Conservation (phyloP, 2,888 invertebrate genomes). For the Torymus aiolomorphi region DNA sequence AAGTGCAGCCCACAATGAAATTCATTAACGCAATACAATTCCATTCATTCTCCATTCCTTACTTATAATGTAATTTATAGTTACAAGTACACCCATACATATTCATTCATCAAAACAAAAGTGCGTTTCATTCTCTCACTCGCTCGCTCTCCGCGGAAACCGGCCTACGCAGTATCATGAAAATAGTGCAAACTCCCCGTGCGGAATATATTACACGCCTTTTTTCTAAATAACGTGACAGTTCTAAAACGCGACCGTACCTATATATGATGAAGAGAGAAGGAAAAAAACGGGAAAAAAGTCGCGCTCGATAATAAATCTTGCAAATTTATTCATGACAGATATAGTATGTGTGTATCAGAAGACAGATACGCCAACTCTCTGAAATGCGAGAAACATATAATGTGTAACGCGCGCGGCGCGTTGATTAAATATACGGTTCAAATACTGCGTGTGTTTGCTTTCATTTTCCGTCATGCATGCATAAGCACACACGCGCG, state of each 20-base stretch:
- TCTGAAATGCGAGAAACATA: too few relatives aligned
- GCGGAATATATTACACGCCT: too few relatives aligned
- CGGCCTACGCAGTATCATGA: neutral
- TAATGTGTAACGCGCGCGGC: too few relatives aligned
- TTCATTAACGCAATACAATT: slow-evolving; percentile 32
- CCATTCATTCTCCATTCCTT: slow-evolving; percentile 7
- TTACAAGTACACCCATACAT: slow-evolving; percentile 3
- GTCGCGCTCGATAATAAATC: too few relatives aligned
- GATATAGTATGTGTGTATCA: too few relatives aligned
- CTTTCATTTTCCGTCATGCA: slow-evolving; percentile 43
- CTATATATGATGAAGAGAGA: too few relatives aligned
- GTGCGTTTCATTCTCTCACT: slow-evolving; percentile 4
- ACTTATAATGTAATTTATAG: slow-evolving; percentile 13
- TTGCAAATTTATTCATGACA: too few relatives aligned
- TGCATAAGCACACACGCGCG: neutral
- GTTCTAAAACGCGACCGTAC: too few relatives aligned
- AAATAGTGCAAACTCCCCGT: slow-evolving; percentile 12
- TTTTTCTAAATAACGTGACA: too few relatives aligned
- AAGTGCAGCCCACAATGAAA: slow-evolving; percentile 22
- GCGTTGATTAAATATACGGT: slow-evolving; percentile 27
- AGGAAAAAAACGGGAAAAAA: too few relatives aligned
- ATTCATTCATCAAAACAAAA: slow-evolving; percentile 14
- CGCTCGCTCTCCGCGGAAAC: too few relatives aligned
- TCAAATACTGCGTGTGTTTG: slow-evolving; percentile 26
- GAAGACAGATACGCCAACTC: too few relatives aligned